Evolutionary conservation across 1,140 invertebrate genomes (phyloP).

Genomic region (Zaprionus lachaisei): DNA sequence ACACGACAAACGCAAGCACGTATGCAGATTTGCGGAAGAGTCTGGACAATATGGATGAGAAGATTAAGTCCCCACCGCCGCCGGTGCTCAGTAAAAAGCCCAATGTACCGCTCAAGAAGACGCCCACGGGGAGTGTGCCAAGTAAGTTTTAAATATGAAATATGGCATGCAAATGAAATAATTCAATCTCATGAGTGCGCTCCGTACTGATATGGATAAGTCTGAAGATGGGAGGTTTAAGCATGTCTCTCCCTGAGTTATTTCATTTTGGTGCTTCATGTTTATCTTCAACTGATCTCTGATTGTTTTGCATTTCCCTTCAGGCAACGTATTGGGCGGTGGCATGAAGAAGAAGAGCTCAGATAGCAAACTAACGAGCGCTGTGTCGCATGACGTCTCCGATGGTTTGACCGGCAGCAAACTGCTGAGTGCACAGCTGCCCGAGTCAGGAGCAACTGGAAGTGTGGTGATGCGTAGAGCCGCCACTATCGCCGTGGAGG

Average conservation of each 20-base stretch:
- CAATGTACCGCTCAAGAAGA: conserved; percentile 87
- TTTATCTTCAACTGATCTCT: neutral
- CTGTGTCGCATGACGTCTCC: conserved; percentile 75
- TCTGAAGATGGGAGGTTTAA: too few relatives aligned
- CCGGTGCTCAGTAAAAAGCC: conserved; percentile 86
- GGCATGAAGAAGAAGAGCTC: conserved; percentile 86
- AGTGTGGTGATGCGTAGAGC: conserved; percentile 71
- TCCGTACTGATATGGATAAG: too few relatives aligned
- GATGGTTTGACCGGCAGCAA: conserved; percentile 77
- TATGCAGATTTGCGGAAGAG: conserved; percentile 75
- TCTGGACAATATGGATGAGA: conserved; percentile 81
- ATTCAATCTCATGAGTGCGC: neutral
- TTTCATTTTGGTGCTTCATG: neutral
- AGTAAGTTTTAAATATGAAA: conserved; percentile 45
- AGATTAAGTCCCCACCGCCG: conserved; percentile 77
- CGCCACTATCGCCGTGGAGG: conserved; percentile 73
- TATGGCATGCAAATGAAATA: conserved; percentile 19
- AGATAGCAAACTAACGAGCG: conserved; percentile 78
- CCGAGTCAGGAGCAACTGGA: conserved; percentile 53
- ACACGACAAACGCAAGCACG: conserved; percentile 24
- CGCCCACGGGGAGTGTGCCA: conserved; percentile 85
- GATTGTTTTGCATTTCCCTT: neutral
- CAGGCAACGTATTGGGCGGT: conserved; percentile 86
- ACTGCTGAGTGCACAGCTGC: conserved; percentile 49
- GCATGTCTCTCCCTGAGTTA: conserved; percentile 6